Evolutionary conservation across 2,113 vertebrate species (phyloP), one percentile per base, ranked within the genome.

Genomic region (Petrocephalus microphthalmus): DNA sequence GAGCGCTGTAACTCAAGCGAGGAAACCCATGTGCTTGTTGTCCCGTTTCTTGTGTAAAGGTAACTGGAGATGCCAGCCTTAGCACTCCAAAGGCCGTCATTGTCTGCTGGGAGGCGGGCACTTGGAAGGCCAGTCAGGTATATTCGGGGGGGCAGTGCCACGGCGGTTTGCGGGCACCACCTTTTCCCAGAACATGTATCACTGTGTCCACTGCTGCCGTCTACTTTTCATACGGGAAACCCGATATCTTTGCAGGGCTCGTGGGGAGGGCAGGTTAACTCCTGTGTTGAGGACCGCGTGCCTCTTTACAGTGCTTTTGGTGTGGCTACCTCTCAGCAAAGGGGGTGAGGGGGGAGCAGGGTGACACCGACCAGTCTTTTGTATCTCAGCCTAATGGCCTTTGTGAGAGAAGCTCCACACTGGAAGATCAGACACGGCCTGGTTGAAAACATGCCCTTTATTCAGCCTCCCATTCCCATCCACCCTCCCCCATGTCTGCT

Each of bases 181-280:
- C 88, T 52, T 89, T 49, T 81, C 84, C 84, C 47, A 78, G 25
- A 74, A 78, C 49, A 89, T 86, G 49, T 78, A 71, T 89, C 84
- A 60, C 33, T 64, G 84, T 78, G 52, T 86, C 67, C 37, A 60
- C 7, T 45, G 74, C 71, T 81, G 85, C 85, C 49, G 22, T 82
- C 78, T 60, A 37, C 64, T 89, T 89, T 57, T 87, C 85, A 49
- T 85, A 64, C 11, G 20, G 6, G 53, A 51, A 89, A 87, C 53
- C 29, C 42, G 45, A 87, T 89, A 81, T n/a, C 71, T 49, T 29
- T 81, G 52, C 17, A 67, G 20, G 22, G 64, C 51, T 49, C 87
- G 37, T 87, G 10, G 19, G 22, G 52, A 33, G 45, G 82, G 82
- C 52, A 88, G 78, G 74, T 88, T 57, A 60, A 56, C 19, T 42